phyloP scores from a whole-genome alignment of 2,888 invertebrate species.

The Chironomus riparius region DNA sequence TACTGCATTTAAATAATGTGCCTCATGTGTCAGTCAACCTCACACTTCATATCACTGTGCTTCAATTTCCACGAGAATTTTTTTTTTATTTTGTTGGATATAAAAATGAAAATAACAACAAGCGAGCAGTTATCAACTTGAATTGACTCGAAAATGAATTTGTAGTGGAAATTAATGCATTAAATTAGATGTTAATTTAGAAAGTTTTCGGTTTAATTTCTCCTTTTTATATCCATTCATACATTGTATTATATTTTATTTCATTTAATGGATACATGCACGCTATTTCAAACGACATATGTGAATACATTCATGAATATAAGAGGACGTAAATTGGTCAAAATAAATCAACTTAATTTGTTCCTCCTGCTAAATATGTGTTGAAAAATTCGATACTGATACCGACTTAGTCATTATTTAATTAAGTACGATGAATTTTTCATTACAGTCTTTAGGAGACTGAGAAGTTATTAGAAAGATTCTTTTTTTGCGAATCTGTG shows the following conservation, averaged over 20 bases:
- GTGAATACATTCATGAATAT: not conserved
- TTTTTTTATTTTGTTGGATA: not conserved
- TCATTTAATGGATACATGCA: constrained; percentile 15
- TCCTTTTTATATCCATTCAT: not conserved
- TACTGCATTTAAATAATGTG: not conserved
- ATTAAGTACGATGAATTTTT: not conserved
- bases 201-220: constrained; percentile 7
- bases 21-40: not conserved
- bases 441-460: not conserved
- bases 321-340: not conserved
- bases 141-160: too few relatives aligned
- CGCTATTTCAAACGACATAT: not conserved
- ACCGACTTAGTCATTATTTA: constrained; percentile 8
- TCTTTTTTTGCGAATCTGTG: not conserved
- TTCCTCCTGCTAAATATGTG: not conserved
- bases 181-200: constrained; percentile 24
- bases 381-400: not conserved
- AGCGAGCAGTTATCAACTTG: too few relatives aligned
- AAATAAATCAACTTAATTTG: constrained; percentile 18
- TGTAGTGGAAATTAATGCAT: constrained; percentile 18
- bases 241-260: not conserved
- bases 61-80: not conserved
- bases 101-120: not conserved
- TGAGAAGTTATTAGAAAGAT: not conserved
- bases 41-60: not conserved